Conservation (phyloP, 2,888 invertebrate species). For the Lepidocyrtinus sp. region DNA sequence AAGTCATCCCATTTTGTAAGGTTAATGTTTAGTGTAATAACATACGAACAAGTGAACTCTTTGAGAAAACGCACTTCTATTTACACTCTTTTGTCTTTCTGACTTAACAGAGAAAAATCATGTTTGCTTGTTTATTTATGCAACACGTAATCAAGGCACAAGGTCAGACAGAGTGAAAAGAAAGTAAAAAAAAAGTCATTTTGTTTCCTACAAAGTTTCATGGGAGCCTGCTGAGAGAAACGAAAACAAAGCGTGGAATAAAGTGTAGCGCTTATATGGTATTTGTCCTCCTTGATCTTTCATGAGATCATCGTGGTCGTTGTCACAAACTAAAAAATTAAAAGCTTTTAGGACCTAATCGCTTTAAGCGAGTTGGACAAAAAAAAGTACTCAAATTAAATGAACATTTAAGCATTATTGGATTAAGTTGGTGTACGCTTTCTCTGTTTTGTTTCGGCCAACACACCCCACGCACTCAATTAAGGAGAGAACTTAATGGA, state of each 20-base stretch:
- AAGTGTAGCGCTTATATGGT: not conserved
- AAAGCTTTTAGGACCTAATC: not conserved
- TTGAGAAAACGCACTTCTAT: not conserved
- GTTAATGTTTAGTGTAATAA: not conserved
- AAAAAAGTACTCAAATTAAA: constrained; percentile 36
- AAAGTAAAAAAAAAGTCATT: not conserved
- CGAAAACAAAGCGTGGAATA: not conserved
- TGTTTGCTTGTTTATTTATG: constrained; percentile 23
- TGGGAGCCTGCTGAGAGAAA: not conserved
- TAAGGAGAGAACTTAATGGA: not conserved
- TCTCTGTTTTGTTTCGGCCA: not conserved
- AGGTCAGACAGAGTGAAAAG: constrained; percentile 33
- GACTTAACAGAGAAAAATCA: not conserved
- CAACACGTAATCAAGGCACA: constrained; percentile 35
- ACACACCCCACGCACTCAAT: not conserved
- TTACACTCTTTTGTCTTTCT: not conserved
- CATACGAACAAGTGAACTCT: not conserved
- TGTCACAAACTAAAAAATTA: not conserved
- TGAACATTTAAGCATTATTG: constrained; percentile 52
- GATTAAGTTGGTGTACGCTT: constrained; percentile 20
- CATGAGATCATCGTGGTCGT: not conserved
- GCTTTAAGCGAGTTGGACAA: not conserved
- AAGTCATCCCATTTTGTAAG: not conserved
- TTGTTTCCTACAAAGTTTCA: too few species aligned
- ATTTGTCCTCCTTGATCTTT: not conserved